Percentiles rank a stretch among this genome's conserved stretches.
Evolutionary conservation across 2,888 invertebrate genomes (phyloP).

Genomic region (Apeira syringaria): DNA sequence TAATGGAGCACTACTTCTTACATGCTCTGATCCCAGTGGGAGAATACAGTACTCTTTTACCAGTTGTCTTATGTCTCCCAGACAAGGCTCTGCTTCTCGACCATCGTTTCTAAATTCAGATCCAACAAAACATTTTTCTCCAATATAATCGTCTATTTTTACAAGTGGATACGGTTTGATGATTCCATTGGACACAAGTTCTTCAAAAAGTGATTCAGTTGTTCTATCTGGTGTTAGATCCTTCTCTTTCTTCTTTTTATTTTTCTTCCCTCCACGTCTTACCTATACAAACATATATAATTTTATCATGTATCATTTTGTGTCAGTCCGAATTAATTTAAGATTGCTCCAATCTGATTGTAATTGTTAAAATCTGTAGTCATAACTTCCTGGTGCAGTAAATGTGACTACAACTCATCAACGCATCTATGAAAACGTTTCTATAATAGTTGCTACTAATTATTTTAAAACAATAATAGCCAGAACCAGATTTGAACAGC

Average conservation of each 20-base stretch:
- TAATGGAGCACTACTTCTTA: conserved; percentile 88
- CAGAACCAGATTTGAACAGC: too few relatives aligned
- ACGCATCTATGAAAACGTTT: too few relatives aligned
- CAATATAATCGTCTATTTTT: conserved; percentile 88
- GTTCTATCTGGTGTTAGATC: conserved; percentile 96
- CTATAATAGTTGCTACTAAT: too few relatives aligned
- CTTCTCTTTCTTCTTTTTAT: conserved; percentile 96
- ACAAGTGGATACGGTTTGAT: conserved; percentile 90
- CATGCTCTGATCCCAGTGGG: conserved; percentile 89
- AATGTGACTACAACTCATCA: too few relatives aligned
- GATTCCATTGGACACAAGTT: conserved; percentile 95
- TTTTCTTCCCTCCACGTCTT: conserved; percentile 92
- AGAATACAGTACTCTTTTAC: conserved; percentile 95
- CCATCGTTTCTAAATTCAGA: conserved; percentile 76
- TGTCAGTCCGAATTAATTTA: too few relatives aligned
- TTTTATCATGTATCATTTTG: too few relatives aligned
- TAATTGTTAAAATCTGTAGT: too few relatives aligned
- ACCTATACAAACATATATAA: conserved; percentile 59
- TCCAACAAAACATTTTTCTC: conserved; percentile 89
- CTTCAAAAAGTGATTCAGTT: conserved; percentile 95
- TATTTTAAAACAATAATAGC: too few relatives aligned
- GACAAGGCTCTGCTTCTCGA: conserved; percentile 75
- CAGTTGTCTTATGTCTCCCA: conserved; percentile 93
- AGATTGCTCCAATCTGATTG: too few relatives aligned
- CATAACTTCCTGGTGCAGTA: too few relatives aligned